Conservation (phyloP, 2,113 vertebrate genomes). For the Montifringilla adamsi region DNA sequence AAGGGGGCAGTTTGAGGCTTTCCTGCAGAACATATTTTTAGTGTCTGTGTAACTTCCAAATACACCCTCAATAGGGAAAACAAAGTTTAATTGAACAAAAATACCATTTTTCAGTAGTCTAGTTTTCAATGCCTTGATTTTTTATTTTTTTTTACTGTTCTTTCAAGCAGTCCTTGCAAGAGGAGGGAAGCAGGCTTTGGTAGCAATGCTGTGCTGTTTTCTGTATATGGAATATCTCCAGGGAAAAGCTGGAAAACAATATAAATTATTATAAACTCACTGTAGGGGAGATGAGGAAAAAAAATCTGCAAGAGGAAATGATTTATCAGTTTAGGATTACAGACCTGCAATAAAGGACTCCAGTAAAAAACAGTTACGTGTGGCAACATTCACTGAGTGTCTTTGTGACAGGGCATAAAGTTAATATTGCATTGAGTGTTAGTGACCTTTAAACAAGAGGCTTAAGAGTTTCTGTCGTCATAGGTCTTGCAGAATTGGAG, state of each 20-base stretch:
- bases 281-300: neutral
- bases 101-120: neutral
- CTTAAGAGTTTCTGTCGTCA: neutral
- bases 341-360: neutral
- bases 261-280: neutral
- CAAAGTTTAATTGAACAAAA: conserved; percentile 14
- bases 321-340: neutral
- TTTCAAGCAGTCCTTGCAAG: neutral
- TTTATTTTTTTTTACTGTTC: neutral
- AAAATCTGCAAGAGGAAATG: neutral
- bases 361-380: neutral
- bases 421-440: neutral
- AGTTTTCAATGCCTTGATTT: neutral
- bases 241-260: neutral
- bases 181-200: neutral
- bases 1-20: neutral
- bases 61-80: neutral
- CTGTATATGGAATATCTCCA: neutral
- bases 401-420: neutral
- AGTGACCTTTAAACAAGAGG: conserved; percentile 12
- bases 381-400: neutral
- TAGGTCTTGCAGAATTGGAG: neutral
- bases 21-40: neutral
- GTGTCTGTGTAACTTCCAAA: neutral
- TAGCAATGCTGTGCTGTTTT: neutral